Conservation (phyloP, 2,797 vertebrate genomes). For the Typhlichthys subterraneus region DNA sequence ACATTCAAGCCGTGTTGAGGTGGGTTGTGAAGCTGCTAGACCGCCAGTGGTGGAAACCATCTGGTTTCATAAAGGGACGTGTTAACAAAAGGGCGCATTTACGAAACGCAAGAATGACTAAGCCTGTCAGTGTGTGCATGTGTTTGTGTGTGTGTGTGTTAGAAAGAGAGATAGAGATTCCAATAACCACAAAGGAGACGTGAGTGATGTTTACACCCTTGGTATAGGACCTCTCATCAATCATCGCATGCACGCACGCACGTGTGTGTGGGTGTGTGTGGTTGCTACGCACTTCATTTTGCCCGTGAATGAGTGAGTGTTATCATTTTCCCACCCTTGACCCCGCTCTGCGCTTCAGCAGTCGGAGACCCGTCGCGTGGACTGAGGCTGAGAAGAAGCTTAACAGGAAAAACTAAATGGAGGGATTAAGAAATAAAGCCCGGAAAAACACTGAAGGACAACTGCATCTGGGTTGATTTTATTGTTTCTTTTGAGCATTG, state of each 20-base stretch:
- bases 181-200: slow-evolving; percentile 52
- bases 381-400: slow-evolving; percentile 26
- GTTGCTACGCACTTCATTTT: slow-evolving; percentile 56
- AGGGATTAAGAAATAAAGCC: neutral
- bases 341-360: slow-evolving; percentile 44
- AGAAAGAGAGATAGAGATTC: neutral
- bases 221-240: slow-evolving; percentile 56
- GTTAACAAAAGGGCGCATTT: slow-evolving; percentile 56
- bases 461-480: slow-evolving; percentile 38
- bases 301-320: slow-evolving; percentile 69
- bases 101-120: slow-evolving; percentile 16
- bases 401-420: slow-evolving; percentile 29
- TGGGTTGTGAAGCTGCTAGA: slow-evolving; percentile 56
- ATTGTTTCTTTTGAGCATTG: slow-evolving; percentile 16
- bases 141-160: slow-evolving; percentile 5
- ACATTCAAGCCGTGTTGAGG: slow-evolving; percentile 58
- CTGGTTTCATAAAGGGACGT: slow-evolving; percentile 52
- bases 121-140: neutral
- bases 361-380: slow-evolving; percentile 32
- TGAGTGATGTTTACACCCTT: slow-evolving; percentile 66
- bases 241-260: slow-evolving; percentile 33
- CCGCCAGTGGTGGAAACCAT: slow-evolving; percentile 68
- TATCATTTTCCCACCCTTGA: slow-evolving; percentile 75
- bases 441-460: slow-evolving; percentile 20
- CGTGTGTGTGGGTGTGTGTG: slow-evolving; percentile 7